phyloP scores from a whole-genome alignment of 2,888 invertebrate genomes.

The Copidosoma aretas region DNA sequence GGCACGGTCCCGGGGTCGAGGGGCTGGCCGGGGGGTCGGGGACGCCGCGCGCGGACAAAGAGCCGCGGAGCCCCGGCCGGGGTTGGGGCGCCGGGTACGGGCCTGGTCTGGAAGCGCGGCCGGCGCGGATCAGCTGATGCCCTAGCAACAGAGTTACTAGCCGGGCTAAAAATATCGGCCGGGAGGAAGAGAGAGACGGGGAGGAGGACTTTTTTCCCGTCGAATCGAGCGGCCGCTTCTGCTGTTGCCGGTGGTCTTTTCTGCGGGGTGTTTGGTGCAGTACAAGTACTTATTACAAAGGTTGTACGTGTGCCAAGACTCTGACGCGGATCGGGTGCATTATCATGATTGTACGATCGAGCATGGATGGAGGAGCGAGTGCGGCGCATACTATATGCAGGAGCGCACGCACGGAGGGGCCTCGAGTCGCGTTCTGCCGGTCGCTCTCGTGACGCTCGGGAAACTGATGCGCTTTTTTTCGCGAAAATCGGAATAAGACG shows the following conservation, averaged over 20 bases:
- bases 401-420: too few relatives aligned
- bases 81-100: conserved; percentile 21
- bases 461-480: too few relatives aligned
- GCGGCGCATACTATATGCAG: too few relatives aligned
- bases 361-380: not conserved
- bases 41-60: conserved; percentile 22
- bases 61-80: conserved; percentile 18
- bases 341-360: not conserved
- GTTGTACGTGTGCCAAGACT: not conserved
- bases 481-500: too few relatives aligned
- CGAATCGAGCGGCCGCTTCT: too few relatives aligned
- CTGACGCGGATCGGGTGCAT: not conserved
- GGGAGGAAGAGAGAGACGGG: not conserved
- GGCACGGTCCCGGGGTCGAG: not conserved
- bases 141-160: conserved; percentile 60
- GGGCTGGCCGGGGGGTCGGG: too few relatives aligned
- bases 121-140: conserved; percentile 60
- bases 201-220: not conserved
- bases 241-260: too few relatives aligned
- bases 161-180: conserved; percentile 51
- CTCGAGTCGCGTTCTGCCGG: too few relatives aligned
- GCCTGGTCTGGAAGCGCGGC: conserved; percentile 35
- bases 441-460: too few relatives aligned
- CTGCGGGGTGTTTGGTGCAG: too few relatives aligned
- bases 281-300: not conserved